phyloP scores from a whole-genome alignment of 2,888 invertebrate genomes.

The Ariolimax columbianus region DNA sequence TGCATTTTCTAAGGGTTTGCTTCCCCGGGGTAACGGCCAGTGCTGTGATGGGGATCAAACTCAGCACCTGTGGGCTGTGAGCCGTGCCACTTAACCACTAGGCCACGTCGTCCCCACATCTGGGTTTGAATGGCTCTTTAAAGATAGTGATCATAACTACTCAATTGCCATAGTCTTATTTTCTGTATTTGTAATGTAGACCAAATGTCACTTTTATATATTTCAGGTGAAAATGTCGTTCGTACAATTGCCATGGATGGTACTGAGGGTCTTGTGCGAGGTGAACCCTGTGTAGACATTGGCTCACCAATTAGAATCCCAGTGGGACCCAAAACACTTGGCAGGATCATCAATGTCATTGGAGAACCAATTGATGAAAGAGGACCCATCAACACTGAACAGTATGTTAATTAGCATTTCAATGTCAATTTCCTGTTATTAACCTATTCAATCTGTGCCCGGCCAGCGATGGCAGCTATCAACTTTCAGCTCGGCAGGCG shows the following conservation, averaged over 20 bases:
- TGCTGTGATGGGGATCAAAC: no score
- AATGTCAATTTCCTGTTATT: not conserved
- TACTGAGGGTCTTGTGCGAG: constrained; percentile 94
- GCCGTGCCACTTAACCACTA: no score
- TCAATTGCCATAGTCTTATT: no score
- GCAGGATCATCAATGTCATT: constrained; percentile 96
- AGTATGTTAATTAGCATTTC: constrained; percentile 73
- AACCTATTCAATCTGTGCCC: no score
- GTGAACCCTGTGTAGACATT: constrained; percentile 88
- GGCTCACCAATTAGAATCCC: constrained; percentile 94
- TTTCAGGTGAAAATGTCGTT: constrained; percentile 87
- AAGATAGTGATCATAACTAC: no score
- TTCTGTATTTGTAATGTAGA: not conserved
- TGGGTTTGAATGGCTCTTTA: no score
- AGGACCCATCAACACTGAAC: constrained; percentile 89
- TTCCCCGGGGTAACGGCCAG: no score
- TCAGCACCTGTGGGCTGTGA: no score
- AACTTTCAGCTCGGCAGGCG: no score
- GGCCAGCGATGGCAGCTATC: no score
- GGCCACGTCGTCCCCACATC: no score
- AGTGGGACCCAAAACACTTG: constrained; percentile 92
- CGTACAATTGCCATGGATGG: constrained; percentile 96
- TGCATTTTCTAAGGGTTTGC: no score
- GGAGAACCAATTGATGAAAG: constrained; percentile 94
- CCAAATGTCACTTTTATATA: not conserved